phyloP scores from a whole-genome alignment of 2,888 invertebrate genomes.

The Mamestra brassicae region DNA sequence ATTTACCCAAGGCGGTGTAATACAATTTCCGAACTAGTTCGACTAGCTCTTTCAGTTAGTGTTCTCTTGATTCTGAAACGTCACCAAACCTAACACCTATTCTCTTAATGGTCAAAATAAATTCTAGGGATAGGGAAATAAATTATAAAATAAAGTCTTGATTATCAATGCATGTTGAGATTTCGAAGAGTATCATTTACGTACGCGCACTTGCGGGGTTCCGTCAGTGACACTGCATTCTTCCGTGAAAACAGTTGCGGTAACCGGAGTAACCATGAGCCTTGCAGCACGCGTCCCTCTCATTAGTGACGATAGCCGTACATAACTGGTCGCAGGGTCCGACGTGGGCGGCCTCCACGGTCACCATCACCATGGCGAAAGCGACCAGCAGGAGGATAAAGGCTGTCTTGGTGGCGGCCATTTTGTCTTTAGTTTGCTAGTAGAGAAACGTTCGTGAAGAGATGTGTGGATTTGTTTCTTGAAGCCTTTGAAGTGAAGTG shows the following conservation, averaged over 20 bases:
- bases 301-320: not conserved
- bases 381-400: constrained; percentile 41
- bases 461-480: not conserved
- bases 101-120: no score
- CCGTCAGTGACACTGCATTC: constrained; percentile 20
- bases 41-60: no score
- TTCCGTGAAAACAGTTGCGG: not conserved
- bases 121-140: no score
- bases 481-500: not conserved
- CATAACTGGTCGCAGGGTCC: constrained; percentile 42
- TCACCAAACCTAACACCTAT: no score
- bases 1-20: no score
- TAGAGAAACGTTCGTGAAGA: constrained; percentile 16
- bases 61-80: no score
- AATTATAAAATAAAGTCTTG: no score
- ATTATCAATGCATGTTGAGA: not conserved
- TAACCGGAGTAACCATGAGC: constrained; percentile 26
- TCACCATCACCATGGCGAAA: constrained; percentile 37
- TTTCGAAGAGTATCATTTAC: not conserved
- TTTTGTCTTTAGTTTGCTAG: constrained; percentile 3
- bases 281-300: constrained; percentile 42
- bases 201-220: not conserved
- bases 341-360: constrained; percentile 31
- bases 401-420: constrained; percentile 38
- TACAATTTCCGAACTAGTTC: no score